Base-by-base conservation (phyloP, 2,113 vertebrate species). In the Cyanoderma ruficeps region DNA sequence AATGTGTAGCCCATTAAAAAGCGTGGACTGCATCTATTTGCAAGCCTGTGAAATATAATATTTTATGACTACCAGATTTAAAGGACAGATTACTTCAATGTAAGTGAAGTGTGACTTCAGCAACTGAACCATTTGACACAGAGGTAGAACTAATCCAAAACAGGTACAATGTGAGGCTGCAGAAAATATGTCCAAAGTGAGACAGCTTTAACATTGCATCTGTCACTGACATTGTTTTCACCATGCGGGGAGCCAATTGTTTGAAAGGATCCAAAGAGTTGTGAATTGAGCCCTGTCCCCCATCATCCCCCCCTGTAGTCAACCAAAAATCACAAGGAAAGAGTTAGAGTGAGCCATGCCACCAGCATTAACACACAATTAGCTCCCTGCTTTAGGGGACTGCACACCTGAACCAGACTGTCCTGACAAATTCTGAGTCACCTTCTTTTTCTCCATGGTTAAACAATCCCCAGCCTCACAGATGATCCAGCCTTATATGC, bases 221-320 rank as follows among this genome's bases (percentile, higher is more conserved):
- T 64, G 44, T 9, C 33, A 15, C 9, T 59, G 52, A 35, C 50
- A 78, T 63, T 63, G 33, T 17, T 44, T 69, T 90, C 61, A 49
- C 25, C 11, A 80, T 33, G 13, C 14, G 71, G 18, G 20, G 22
- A 93, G 10, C 2, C 11, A 24, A 5, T 15, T 60, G 21, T 60
- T 56, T 86, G 31, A 24, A 39, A 72, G 13, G 30, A 72, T 80
- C 5, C 10, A 37, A 83, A 52, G 39, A 86, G 35, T 22, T 2
- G 6, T 35, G 15, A 27, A 64, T 6, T 68, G 24, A 86, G 5
- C 72, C 11, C 10, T 82, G 28, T 72, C 1, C 15, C 23, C 1
- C 7, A 7, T 25, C 2, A 1, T 9, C 4, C 3, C 5, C 21
- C 21, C 7, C 20, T 27, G 7, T 4, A 44, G 12, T 49, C 46